phyloP scores from a whole-genome alignment of 2,888 invertebrate species.

The Epirrhoe tristata region DNA sequence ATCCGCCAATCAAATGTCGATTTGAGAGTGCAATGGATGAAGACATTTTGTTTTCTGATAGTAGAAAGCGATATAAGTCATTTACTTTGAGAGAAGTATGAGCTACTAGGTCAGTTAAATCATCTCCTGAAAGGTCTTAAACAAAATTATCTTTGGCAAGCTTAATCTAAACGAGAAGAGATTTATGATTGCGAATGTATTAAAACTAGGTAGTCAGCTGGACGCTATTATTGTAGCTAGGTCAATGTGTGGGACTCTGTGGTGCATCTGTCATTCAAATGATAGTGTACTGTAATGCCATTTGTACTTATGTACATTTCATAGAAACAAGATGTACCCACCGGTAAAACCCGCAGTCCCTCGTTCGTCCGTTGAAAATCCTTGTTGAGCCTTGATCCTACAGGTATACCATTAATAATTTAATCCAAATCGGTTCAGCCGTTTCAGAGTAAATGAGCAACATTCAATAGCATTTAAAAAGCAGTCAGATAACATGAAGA shows the following conservation, averaged over 20 bases:
- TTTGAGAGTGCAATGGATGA: constrained; percentile 5
- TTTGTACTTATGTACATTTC: not conserved
- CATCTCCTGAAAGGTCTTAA: not conserved
- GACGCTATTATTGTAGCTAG: constrained; percentile 4
- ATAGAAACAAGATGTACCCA: no score
- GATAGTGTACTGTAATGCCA: not conserved
- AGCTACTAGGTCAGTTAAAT: not conserved
- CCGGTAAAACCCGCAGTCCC: no score
- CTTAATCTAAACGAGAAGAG: not conserved
- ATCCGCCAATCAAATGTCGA: constrained; percentile 21
- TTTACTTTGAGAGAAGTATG: not conserved
- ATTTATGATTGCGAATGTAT: not conserved
- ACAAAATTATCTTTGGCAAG: not conserved
- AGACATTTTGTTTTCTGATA: constrained; percentile 14
- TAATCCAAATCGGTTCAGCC: no score
- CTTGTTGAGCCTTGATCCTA: no score
- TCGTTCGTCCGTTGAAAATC: no score
- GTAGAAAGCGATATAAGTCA: no score
- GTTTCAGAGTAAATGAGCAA: no score
- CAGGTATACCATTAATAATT: no score
- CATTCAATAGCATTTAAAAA: no score
- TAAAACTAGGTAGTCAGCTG: not conserved
- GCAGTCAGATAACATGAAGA: no score
- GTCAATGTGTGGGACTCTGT: not conserved
- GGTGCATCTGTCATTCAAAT: not conserved